A percentile compares a stretch with the other conserved stretches of the same genome.
These are phyloP conservation scores for Jordanella pulchra DNA, from an alignment of 2,797 vertebrate species.

Conservation along the genomic window DNA sequence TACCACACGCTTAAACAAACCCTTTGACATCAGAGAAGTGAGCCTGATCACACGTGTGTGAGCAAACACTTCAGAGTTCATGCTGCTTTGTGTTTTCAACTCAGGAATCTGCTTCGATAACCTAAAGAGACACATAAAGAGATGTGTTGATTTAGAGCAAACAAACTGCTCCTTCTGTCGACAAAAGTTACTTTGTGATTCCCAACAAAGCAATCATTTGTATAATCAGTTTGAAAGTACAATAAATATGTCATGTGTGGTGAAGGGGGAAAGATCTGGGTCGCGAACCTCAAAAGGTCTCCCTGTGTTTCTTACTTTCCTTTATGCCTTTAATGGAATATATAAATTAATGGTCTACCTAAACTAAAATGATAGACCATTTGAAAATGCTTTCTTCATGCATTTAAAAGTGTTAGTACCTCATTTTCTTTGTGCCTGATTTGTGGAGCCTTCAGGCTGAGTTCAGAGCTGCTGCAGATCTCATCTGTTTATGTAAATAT, in stretches of 20 bases:
- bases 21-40: constrained; percentile 5
- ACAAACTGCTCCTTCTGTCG: constrained; percentile 38
- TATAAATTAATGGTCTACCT: constrained; percentile 2
- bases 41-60: constrained; percentile 15
- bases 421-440: constrained; percentile 21
- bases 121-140: constrained; percentile 29
- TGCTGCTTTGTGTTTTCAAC: constrained; percentile 30
- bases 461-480: constrained; percentile 27
- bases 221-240: neutral
- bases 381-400: neutral
- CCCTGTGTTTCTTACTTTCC: constrained; percentile 3
- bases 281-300: constrained; percentile 17
- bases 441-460: constrained; percentile 10
- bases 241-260: neutral
- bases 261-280: constrained; percentile 10
- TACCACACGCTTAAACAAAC: constrained; percentile 9
- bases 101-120: constrained; percentile 51
- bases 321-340: constrained; percentile 1
- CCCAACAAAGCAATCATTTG: constrained; percentile 47
- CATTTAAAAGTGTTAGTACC: neutral
- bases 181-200: constrained; percentile 35
- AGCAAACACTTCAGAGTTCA: constrained; percentile 37
- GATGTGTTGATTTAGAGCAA: constrained; percentile 42
- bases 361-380: neutral
- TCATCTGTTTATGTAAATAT: constrained; percentile 32